Evolutionary conservation across 1,140 invertebrate genomes (phyloP), one percentile per base, ranked within the genome.

Genomic region (Hycleus phaleratus): DNA sequence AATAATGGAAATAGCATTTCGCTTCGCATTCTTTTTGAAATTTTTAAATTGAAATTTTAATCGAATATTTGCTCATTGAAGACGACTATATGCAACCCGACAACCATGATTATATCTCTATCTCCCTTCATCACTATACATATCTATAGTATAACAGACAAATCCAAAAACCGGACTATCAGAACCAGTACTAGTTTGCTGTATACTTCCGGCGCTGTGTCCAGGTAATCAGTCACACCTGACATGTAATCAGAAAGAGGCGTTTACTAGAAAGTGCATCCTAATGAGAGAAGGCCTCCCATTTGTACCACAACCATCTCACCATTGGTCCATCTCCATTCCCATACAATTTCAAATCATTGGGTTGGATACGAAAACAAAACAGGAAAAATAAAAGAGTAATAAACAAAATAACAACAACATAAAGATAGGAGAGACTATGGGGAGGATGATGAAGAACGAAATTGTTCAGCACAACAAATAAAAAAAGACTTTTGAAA

Each of bases 221-320:
- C 70, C 63, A 70, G 66, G 68, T 68, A 64, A 73, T 73, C 72
- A 71, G 61, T 73, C 72, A 73, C 69, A 71, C 61, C 64, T 72
- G 71, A 73, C 72, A 62, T 63, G 65, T 68, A 67, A 73, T 72
- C 72, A 72, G 55, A 63, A 71, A 73, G 64, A 70, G 72, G 72
- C 72, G 71, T 62, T 50, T 46, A 56, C 64, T 7, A 42, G n/a
- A 46, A 62, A 60, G 51, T 58, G 68, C 65, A 71, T 71, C 65
- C 61, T 70, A 69, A 71, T 67, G 69, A 71, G 62, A 65, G 59
- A 45, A 63, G 55, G 61, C 58, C 60, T 53, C 47, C 18, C 58
- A 54, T 56, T 56, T 53, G 7, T 32, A 26, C 54, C 45, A 32
- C 49, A 47, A 50, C 46, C 58, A 53, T 49, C 40, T 56, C 60